Evolutionary conservation across 2,113 vertebrate species (phyloP), one percentile per base, ranked within the genome.

Genomic region (Hippoglossus stenolepis): DNA sequence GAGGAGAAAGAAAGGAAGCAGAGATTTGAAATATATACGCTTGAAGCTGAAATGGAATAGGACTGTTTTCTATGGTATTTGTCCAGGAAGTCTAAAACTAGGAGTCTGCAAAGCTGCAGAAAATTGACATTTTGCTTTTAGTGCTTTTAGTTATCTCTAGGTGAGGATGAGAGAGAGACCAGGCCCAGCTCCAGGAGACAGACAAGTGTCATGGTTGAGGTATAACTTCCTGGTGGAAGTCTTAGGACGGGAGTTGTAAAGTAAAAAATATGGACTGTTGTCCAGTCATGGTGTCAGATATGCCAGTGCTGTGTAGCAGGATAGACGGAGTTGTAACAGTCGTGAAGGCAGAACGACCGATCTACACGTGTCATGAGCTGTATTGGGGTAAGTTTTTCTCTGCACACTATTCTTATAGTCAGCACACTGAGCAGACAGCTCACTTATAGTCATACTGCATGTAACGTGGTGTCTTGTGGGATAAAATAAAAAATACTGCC

Each of bases 261-360:
- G 53, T 13, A 2, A 31, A 77, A 43, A 58, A 74, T 71, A 93
- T 93, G 92, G 87, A 90, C 70, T 91, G 91, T 63, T 93, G 91
- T 85, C 85, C 89, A 26, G 76, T 89, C 31, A 54, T 88, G 84
- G 88, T 88, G 69, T 83, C 89, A 43, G 86, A 87, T 54, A 71
- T 90, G 62, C 90, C 89, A 5, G 88, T 91, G 69, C 10, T 91
- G 64, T 89, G 87, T 61, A 87, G 91, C 78, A 85, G 90, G 67
- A 91, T 91, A 54, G 87, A 91, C 17, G 85, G 85, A 45, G 83
- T 80, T 49, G 86, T 93, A n/a, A 85, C 91, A 1, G 68, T 89
- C 1, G 87, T 92, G 70, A 88, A 85, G 76, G 64, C 84, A 45
- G 88, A 83, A 53, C 81, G 73, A 38, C 45, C 77, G 62, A 62